These are phyloP conservation scores for Stegodyphus dumicola DNA, from an alignment of 1,140 invertebrate species.

Conservation along the genomic window DNA sequence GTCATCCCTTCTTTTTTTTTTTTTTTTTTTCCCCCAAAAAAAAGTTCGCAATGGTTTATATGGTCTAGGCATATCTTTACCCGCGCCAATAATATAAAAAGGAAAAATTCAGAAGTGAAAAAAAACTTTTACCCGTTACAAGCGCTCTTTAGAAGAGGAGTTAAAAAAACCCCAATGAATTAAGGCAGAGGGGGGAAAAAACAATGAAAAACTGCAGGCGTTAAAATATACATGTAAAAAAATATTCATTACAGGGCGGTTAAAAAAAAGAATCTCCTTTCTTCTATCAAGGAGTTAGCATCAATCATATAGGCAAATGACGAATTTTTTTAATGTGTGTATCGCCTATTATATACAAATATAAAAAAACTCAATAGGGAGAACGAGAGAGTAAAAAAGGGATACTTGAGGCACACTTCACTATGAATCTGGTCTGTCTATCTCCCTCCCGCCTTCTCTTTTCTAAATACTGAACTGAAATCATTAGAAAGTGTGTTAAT, in stretches of 20 bases:
- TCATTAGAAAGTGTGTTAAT: constrained; percentile 61
- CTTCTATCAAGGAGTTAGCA: constrained; percentile 52
- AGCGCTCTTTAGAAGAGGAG: background rate
- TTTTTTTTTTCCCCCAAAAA: too few species aligned
- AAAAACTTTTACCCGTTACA: background rate
- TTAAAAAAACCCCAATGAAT: background rate
- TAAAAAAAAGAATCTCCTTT: constrained; percentile 46
- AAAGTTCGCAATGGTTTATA: constrained; percentile 7
- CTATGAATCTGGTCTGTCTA: background rate
- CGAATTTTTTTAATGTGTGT: constrained; percentile 34
- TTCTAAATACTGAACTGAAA: constrained; percentile 32
- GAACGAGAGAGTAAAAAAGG: constrained; percentile 9
- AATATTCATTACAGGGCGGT: constrained; percentile 55
- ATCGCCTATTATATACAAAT: constrained; percentile 46
- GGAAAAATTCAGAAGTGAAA: background rate
- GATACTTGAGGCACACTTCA: background rate
- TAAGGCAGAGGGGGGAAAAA: background rate
- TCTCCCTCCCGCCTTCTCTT: constrained; percentile 1
- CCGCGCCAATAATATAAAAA: background rate
- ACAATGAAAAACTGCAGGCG: constrained; percentile 2
- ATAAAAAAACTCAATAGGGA: constrained; percentile 14
- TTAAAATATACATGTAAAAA: constrained; percentile 48
- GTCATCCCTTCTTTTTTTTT: background rate
- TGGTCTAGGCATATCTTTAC: constrained; percentile 7
- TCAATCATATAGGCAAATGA: constrained; percentile 58